Percentiles rank a stretch among this genome's conserved stretches.
phyloP scores from a whole-genome alignment of 2,113 vertebrate genomes.

The Lepisosteus oculatus region DNA sequence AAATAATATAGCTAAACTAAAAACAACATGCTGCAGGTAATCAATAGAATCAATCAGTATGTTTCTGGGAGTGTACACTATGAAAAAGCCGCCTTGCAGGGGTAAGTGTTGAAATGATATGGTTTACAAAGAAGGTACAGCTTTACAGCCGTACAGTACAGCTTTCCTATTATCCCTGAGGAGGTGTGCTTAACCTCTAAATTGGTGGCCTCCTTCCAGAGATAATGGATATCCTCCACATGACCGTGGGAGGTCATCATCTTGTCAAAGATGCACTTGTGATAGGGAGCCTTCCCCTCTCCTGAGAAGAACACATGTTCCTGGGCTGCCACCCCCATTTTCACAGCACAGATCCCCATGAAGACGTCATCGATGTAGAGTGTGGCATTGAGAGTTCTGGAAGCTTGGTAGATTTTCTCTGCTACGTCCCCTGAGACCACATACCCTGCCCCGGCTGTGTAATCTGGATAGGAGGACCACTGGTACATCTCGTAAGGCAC shows the following conservation, averaged over 20 bases:
- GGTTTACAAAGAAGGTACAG: conserved; percentile 78
- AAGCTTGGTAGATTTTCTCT: conserved; percentile 80
- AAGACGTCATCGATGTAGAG: conserved; percentile 94
- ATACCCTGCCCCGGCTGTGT: conserved; percentile 86
- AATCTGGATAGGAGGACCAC: conserved; percentile 88
- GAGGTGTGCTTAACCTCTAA: conserved; percentile 57
- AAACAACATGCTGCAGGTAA: too few relatives aligned
- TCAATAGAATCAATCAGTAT: too few relatives aligned
- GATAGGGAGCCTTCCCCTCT: conserved; percentile 81
- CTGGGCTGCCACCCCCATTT: conserved; percentile 78
- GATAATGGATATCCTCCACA: conserved; percentile 62
- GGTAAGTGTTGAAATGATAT: conserved; percentile 64
- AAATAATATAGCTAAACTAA: too few relatives aligned
- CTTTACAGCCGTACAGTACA: conserved; percentile 81
- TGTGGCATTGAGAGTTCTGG: conserved; percentile 76
- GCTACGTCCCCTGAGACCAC: conserved; percentile 83
- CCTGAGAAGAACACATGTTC: conserved; percentile 84
- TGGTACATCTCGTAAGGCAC: conserved; percentile 83
- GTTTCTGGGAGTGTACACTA: conserved; percentile 43
- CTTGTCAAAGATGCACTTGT: conserved; percentile 86
- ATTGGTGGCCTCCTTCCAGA: conserved; percentile 78
- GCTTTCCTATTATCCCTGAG: conserved; percentile 61
- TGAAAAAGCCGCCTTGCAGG: conserved; percentile 81
- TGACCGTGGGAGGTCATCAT: conserved; percentile 96
- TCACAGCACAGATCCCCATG: conserved; percentile 92